These are phyloP conservation scores for Aspiorhynchus laticeps DNA, from an alignment of 2,113 vertebrate species.

Conservation along the genomic window DNA sequence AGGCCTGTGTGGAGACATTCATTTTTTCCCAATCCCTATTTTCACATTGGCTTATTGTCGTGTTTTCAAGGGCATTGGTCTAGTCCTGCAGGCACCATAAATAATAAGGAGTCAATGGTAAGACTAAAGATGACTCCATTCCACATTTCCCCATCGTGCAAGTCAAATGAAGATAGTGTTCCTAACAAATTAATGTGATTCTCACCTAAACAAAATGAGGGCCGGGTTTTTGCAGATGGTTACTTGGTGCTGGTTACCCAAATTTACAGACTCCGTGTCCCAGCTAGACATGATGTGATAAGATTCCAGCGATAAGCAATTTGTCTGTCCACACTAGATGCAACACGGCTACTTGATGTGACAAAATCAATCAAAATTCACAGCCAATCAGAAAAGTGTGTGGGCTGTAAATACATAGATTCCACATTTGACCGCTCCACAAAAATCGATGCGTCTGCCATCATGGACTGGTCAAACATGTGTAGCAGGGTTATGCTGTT, in stretches of 20 bases:
- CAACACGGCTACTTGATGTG: not conserved
- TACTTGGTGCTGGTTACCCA: not conserved
- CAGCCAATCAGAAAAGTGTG: not conserved
- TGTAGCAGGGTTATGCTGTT: too few relatives aligned
- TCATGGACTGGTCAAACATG: too few relatives aligned
- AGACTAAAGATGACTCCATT: constrained; percentile 54
- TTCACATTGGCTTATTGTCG: constrained; percentile 53
- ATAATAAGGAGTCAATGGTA: constrained; percentile 60
- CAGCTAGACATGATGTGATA: not conserved
- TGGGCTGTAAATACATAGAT: not conserved
- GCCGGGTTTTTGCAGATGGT: not conserved
- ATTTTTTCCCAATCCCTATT: constrained; percentile 56
- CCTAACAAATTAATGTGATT: constrained; percentile 42
- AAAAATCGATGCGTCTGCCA: too few relatives aligned
- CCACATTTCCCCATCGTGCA: constrained; percentile 35
- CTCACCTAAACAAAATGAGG: not conserved
- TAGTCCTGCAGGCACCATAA: constrained; percentile 48
- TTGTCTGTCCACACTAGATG: not conserved
- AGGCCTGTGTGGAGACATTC: constrained; percentile 57
- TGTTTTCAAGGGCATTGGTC: constrained; percentile 55
- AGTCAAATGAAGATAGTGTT: constrained; percentile 51
- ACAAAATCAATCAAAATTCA: not conserved
- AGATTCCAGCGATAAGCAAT: not conserved
- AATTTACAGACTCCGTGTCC: not conserved
- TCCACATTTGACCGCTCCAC: too few relatives aligned